A percentile compares a stretch with the other conserved stretches of the same genome.
Conservation (phyloP, 1,140 invertebrate species). For the Mya arenaria region DNA sequence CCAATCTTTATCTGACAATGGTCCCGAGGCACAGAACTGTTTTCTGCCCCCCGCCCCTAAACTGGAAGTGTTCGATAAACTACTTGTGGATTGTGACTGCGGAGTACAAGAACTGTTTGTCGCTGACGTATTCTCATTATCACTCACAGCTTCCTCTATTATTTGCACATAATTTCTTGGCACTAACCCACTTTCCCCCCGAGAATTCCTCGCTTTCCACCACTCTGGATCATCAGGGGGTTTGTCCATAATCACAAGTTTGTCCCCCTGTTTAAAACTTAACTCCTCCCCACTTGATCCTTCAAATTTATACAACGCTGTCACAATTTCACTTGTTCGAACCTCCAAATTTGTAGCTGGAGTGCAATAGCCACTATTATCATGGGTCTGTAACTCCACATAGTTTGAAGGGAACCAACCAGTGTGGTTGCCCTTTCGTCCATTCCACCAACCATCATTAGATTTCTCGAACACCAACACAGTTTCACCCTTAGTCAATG, state of each 20-base stretch:
- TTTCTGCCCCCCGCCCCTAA: conserved; percentile 67
- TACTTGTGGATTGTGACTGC: conserved; percentile 79
- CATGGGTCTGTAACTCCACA: conserved; percentile 91
- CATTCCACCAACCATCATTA: conserved; percentile 99
- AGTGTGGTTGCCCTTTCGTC: conserved; percentile 83
- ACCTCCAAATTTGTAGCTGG: conserved; percentile 88
- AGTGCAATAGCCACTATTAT: conserved; percentile 81
- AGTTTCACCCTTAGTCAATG: conserved; percentile 89
- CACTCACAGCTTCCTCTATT: conserved; percentile 71
- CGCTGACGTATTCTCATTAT: conserved; percentile 62
- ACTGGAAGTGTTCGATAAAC: conserved; percentile 76
- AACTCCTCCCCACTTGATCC: conserved; percentile 91
- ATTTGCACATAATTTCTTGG: conserved; percentile 96
- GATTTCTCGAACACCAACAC: conserved; percentile 99
- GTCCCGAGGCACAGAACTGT: conserved; percentile 76
- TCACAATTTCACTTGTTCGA: conserved; percentile 92
- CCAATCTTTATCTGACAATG: conserved; percentile 85
- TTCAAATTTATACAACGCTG: conserved; percentile 78
- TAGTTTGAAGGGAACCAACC: conserved; percentile 99
- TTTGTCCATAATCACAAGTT: conserved; percentile 96
- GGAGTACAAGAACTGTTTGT: conserved; percentile 74
- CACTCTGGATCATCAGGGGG: conserved; percentile 98
- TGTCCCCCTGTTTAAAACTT: conserved; percentile 94
- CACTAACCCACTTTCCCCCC: conserved; percentile 94
- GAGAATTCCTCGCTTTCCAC: conserved; percentile 96